These are phyloP conservation scores for Arrhopalites spinosus DNA, from an alignment of 2,888 invertebrate genomes.

Conservation along the genomic window DNA sequence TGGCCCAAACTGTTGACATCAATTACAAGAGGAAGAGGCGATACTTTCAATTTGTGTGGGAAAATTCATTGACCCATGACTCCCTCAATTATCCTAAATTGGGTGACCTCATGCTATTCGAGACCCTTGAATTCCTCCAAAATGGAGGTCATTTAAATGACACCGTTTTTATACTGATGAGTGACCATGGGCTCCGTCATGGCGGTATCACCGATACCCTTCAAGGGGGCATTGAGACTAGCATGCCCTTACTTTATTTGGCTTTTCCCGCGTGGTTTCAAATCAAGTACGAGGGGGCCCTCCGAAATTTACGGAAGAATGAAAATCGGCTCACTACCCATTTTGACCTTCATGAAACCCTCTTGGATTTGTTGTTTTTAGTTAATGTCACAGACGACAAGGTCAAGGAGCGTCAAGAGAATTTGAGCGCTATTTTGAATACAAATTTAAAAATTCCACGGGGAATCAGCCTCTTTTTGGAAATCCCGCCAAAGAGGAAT, in stretches of 20 bases:
- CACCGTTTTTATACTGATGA: constrained; percentile 73
- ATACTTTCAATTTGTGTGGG: constrained; percentile 84
- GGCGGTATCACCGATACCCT: constrained; percentile 81
- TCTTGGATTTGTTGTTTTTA: constrained; percentile 39
- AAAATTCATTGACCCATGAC: constrained; percentile 82
- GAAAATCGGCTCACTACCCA: constrained; percentile 70
- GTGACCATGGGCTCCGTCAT: constrained; percentile 92
- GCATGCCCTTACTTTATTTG: constrained; percentile 79
- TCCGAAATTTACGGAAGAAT: constrained; percentile 64
- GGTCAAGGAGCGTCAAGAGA: background rate
- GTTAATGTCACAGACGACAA: background rate
- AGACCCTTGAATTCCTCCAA: constrained; percentile 66
- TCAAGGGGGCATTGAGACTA: constrained; percentile 78
- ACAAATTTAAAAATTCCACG: constrained; percentile 57
- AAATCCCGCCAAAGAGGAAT: constrained; percentile 72
- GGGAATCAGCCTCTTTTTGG: constrained; percentile 77
- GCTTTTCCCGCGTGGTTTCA: constrained; percentile 75
- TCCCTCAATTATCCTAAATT: constrained; percentile 75
- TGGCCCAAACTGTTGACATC: background rate
- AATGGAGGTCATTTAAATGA: constrained; percentile 66
- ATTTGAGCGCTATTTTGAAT: constrained; percentile 65
- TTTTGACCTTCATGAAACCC: constrained; percentile 70
- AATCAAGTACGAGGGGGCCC: constrained; percentile 66
- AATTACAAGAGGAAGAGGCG: background rate
- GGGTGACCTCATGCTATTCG: constrained; percentile 70